These are phyloP conservation scores for Sinhomidia bicolor DNA, from an alignment of 2,888 invertebrate genomes.

Conservation along the genomic window DNA sequence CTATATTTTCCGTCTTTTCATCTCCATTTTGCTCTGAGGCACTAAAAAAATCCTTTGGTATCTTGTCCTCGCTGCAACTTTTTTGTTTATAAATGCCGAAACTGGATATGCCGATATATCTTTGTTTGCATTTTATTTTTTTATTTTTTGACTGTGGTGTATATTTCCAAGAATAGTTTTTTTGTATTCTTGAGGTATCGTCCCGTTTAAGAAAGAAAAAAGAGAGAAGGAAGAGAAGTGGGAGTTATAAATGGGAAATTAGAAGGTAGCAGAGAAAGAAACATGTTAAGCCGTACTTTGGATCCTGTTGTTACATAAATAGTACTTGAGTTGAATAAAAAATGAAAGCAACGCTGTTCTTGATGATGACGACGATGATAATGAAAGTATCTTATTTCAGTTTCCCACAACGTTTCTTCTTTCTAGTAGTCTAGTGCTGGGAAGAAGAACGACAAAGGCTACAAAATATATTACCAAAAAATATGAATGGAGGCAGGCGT, in stretches of 20 bases:
- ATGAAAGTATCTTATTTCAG: neutral
- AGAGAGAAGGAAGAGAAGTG: neutral
- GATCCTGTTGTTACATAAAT: neutral
- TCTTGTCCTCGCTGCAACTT: neutral
- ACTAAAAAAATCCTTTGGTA: neutral
- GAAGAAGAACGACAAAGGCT: neutral
- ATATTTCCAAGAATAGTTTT: neutral
- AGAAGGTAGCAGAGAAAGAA: neutral
- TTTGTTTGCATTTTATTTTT: too few relatives aligned
- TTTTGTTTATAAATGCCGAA: too few relatives aligned
- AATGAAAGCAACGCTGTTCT: neutral
- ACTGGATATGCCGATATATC: too few relatives aligned
- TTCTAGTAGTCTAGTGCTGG: too few relatives aligned
- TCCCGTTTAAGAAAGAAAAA: neutral
- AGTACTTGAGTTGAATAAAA: neutral
- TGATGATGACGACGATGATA: too few relatives aligned
- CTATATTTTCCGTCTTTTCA: neutral
- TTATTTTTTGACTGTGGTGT: neutral
- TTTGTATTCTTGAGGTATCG: too few relatives aligned
- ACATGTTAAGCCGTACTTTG: neutral
- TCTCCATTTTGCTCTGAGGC: neutral
- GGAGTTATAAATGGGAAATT: constrained; percentile 15
- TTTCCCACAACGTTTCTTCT: too few relatives aligned
- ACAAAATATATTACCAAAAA: too few relatives aligned
- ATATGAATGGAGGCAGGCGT: neutral